Evolutionary conservation across 2,797 vertebrate species (phyloP), one percentile per base, ranked within the genome.

Genomic region (Sebastes baramenuke): DNA sequence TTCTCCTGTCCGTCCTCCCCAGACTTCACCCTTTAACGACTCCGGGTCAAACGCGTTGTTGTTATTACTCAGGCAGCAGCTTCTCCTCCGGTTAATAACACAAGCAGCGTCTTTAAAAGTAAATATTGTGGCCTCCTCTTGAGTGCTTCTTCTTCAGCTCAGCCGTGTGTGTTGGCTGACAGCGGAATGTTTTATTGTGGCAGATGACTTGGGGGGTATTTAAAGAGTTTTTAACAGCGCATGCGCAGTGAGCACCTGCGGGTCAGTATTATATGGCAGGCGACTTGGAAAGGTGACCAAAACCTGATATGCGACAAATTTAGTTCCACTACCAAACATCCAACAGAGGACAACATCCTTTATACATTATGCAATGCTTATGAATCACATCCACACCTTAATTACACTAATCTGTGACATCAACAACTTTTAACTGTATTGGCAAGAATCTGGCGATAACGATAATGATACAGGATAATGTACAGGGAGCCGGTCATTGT

Each of bases 141-240:
- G 38, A 42, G 38, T 42, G 38, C 38, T 42, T 42, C 13, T 42
- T 42, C 38, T 16, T 42, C 38, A 42, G 32, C n/a, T 20, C 76
- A 75, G 76, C 84, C 83, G 61, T 79, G 87, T 88, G 89, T 88
- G 89, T 93, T 93, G 94, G 92, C 92, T 94, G 94, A 89, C 92
- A 92, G 89, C 84, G 84, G 91, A 93, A 90, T 94, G 94, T 96
- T 95, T 94, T 92, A 95, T 95, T 95, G 93, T 94, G 92, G 93
- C 94, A 94, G 94, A 94, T 96, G 95, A 95, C 95, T 93, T 91
- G 92, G 95, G 94, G 92, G 94, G 92, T 94, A 94, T 96, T 96
- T 96, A 96, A 96, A 95, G 94, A 94, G 92, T 89, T 90, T 77
- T 70, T 4, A 60, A 80, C 13, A n/a, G 92, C 95, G 95, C 96